Conservation (phyloP, 2,888 invertebrate genomes). For the Himalopsyche tibetana region DNA sequence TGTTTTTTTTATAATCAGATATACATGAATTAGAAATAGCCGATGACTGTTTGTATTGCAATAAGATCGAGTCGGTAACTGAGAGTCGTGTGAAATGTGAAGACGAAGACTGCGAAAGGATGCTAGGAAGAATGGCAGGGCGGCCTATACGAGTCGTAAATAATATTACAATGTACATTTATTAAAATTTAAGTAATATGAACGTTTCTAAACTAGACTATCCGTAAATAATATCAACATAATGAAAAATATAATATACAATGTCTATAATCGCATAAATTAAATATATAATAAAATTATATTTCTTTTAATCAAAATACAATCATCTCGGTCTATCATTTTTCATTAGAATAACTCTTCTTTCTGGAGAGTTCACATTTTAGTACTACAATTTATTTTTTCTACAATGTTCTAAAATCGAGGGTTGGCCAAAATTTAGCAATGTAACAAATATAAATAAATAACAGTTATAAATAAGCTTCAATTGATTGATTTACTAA, state of each 20-base stretch:
- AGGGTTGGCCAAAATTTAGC: too few species aligned
- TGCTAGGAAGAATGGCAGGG: neutral
- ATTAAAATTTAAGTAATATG: neutral
- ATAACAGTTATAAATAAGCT: too few species aligned
- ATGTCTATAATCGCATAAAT: slow-evolving; percentile 30
- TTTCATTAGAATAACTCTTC: too few species aligned
- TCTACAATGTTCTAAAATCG: too few species aligned
- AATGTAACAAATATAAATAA: too few species aligned
- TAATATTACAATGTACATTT: slow-evolving; percentile 1
- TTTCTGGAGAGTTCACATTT: too few species aligned
- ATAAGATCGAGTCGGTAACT: neutral
- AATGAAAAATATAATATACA: neutral
- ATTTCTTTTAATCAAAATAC: too few species aligned
- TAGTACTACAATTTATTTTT: too few species aligned
- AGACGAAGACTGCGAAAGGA: neutral
- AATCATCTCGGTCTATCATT: too few species aligned
- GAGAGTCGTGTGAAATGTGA: neutral
- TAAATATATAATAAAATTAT: neutral
- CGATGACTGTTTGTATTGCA: neutral
- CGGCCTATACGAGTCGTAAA: neutral
- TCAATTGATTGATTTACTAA: too few species aligned
- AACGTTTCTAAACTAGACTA: slow-evolving; percentile 21
- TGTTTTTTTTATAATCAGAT: slow-evolving; percentile 17
- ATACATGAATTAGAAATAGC: neutral
- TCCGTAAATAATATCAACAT: neutral